Conservation (phyloP, 30 jellyfish, hydroid and myxozoan genomes). For the Sanderia malayensis region DNA sequence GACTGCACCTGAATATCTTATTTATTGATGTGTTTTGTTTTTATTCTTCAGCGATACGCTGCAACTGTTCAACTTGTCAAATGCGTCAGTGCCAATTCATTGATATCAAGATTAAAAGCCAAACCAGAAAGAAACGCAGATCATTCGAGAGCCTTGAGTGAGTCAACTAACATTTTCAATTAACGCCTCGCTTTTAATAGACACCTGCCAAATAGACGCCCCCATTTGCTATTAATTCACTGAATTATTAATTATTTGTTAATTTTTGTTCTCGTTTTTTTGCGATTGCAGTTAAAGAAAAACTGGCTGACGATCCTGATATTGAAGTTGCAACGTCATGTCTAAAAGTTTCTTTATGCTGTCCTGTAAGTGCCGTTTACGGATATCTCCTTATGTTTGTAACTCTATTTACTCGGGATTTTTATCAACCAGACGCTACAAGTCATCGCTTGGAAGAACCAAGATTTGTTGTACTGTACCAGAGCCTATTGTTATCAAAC, state of each 20-base stretch:
- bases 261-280: too few relatives aligned
- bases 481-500: too few relatives aligned
- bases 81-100: constrained; percentile 61
- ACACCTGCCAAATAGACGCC: neutral
- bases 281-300: constrained; percentile 64
- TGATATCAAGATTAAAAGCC: constrained; percentile 52
- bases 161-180: constrained; percentile 13
- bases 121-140: constrained; percentile 86
- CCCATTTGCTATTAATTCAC: neutral
- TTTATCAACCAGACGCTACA: too few relatives aligned
- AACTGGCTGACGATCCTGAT: constrained; percentile 84
- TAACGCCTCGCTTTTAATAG: neutral
- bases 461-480: too few relatives aligned
- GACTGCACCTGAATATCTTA: too few relatives aligned
- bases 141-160: constrained; percentile 85
- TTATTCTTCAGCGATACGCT: constrained; percentile 66
- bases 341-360: constrained; percentile 79
- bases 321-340: constrained; percentile 91
- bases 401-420: too few relatives aligned
- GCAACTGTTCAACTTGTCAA: constrained; percentile 82
- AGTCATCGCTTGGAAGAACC: too few relatives aligned
- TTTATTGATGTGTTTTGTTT: too few relatives aligned
- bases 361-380: constrained; percentile 95
- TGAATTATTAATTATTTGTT: too few relatives aligned
- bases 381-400: too few relatives aligned